These are phyloP conservation scores for Micromesistius poutassou DNA, from an alignment of 2,797 vertebrate genomes.

Conservation along the genomic window DNA sequence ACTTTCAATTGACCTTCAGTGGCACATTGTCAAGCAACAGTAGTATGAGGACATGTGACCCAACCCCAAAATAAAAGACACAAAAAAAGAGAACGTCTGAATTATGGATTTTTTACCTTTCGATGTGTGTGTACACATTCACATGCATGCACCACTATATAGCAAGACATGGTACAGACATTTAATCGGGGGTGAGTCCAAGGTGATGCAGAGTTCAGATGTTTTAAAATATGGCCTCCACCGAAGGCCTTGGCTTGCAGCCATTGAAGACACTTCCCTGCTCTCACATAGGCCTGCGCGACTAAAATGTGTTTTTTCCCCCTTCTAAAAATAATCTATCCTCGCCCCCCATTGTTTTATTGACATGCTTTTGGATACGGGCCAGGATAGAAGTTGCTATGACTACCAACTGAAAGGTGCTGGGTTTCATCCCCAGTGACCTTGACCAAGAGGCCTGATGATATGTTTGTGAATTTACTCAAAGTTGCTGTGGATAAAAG, in stretches of 20 bases:
- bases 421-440: background rate
- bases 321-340: no score
- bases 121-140: background rate
- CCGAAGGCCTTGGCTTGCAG: background rate
- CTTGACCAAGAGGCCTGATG: background rate
- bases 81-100: background rate
- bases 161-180: background rate
- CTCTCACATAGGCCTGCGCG: background rate
- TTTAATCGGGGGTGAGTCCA: background rate
- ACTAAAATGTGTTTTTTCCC: no score
- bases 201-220: slow-evolving; percentile 6
- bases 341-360: no score
- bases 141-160: background rate
- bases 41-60: background rate
- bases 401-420: background rate
- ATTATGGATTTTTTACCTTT: background rate
- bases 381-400: background rate
- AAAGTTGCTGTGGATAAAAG: background rate
- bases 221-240: background rate
- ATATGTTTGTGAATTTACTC: background rate
- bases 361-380: no score
- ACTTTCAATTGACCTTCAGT: background rate
- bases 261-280: background rate
- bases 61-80: background rate
- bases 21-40: background rate